Evolutionary conservation across 2,113 vertebrate species (phyloP).

Genomic region (Callaeas wilsoni): DNA sequence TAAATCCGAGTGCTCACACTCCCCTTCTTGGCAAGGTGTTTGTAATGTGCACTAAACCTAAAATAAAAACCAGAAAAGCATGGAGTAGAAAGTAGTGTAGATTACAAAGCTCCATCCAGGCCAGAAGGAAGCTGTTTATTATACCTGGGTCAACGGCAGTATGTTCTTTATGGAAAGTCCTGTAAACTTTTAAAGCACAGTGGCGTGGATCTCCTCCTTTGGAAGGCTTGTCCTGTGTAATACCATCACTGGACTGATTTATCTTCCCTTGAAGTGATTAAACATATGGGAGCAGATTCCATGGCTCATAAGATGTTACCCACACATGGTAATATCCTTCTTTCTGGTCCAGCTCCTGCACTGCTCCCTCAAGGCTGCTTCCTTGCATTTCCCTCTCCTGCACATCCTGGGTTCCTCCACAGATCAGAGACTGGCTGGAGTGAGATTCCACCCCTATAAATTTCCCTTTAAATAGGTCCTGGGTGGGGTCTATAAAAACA

Average conservation of each 20-base stretch:
- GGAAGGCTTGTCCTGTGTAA: background rate
- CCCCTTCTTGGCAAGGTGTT: background rate
- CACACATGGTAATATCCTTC: background rate
- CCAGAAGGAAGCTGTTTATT: background rate
- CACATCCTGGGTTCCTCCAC: fast-evolving
- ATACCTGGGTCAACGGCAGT: background rate
- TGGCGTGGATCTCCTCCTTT: background rate
- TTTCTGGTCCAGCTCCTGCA: background rate
- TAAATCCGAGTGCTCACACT: background rate
- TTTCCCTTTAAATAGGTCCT: background rate
- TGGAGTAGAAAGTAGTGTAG: background rate
- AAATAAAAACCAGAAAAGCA: background rate
- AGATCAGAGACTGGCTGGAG: background rate
- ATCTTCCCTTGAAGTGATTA: background rate
- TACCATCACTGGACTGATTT: background rate
- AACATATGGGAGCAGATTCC: background rate
- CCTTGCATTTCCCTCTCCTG: background rate
- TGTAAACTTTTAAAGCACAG: background rate
- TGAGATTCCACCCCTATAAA: background rate
- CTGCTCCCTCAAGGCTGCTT: background rate
- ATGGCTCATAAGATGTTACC: background rate
- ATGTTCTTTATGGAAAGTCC: background rate
- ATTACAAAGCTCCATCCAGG: background rate
- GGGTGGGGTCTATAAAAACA: background rate
- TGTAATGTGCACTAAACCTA: background rate